Percentiles rank a stretch among this genome's conserved stretches.
Conservation (phyloP, 2,113 vertebrate species). For the Herpetotheres cachinnans region DNA sequence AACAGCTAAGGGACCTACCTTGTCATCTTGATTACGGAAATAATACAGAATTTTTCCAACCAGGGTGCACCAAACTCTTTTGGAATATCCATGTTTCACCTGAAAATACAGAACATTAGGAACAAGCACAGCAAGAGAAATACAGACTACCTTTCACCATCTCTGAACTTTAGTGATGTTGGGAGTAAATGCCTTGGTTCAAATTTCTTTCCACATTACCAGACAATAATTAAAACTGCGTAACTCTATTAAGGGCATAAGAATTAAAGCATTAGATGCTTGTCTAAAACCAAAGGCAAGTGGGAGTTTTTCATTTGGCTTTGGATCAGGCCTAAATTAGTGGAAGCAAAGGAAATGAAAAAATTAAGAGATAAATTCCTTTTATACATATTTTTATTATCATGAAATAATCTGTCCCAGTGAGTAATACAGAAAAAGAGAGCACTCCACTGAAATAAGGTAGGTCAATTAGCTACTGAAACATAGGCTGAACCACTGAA, state of each 20-base stretch:
- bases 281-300: not conserved
- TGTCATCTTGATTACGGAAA: conserved; percentile 95
- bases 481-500: not conserved
- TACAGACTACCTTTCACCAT: not conserved
- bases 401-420: not conserved
- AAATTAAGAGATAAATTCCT: not conserved
- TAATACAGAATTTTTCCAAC: conserved; percentile 92
- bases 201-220: not conserved
- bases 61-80: conserved; percentile 92
- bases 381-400: not conserved
- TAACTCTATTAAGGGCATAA: not conserved
- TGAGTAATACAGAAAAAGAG: not conserved
- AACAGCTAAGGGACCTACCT: conserved; percentile 76
- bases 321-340: not conserved
- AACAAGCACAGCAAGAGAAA: not conserved
- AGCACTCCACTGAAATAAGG: not conserved
- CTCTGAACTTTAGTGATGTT: not conserved
- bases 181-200: not conserved
- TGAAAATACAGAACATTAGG: conserved; percentile 67
- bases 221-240: not conserved
- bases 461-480: not conserved
- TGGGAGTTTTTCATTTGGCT: not conserved
- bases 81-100: conserved; percentile 97
- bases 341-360: not conserved
- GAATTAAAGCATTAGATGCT: not conserved